These are phyloP conservation scores for Paratilapia polleni DNA, from an alignment of 2,113 vertebrate genomes.

Conservation along the genomic window DNA sequence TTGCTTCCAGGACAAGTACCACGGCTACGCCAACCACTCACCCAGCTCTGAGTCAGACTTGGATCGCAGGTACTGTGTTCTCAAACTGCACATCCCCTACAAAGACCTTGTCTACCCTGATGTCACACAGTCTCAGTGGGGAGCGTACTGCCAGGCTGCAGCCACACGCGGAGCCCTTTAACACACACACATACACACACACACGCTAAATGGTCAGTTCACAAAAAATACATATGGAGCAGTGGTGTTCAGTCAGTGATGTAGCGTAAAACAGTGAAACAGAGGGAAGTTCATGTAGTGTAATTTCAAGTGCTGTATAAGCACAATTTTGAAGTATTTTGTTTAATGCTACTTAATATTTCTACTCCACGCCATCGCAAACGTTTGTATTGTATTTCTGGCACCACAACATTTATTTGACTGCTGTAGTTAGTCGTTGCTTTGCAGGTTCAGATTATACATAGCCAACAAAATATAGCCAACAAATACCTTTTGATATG, in stretches of 20 bases:
- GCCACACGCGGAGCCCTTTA: conserved; percentile 37
- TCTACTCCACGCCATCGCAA: background rate
- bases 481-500: too few species aligned
- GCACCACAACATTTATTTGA: background rate
- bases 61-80: conserved; percentile 91
- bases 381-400: background rate
- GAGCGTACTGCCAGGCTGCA: conserved; percentile 72
- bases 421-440: background rate
- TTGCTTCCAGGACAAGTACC: conserved; percentile 85
- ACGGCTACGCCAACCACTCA: conserved; percentile 85
- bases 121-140: conserved; percentile 72
- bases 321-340: background rate
- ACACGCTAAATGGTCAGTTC: background rate
- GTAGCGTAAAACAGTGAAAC: background rate
- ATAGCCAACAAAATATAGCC: background rate
- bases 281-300: background rate
- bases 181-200: background rate
- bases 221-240: background rate
- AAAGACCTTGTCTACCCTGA: conserved; percentile 77
- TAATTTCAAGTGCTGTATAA: background rate
- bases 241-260: background rate
- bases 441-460: background rate
- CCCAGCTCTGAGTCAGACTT: conserved; percentile 86
- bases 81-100: conserved; percentile 82
- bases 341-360: too few species aligned